These are phyloP conservation scores for Oscheius sp. DNA, from an alignment of 2,888 invertebrate genomes.

Conservation along the genomic window DNA sequence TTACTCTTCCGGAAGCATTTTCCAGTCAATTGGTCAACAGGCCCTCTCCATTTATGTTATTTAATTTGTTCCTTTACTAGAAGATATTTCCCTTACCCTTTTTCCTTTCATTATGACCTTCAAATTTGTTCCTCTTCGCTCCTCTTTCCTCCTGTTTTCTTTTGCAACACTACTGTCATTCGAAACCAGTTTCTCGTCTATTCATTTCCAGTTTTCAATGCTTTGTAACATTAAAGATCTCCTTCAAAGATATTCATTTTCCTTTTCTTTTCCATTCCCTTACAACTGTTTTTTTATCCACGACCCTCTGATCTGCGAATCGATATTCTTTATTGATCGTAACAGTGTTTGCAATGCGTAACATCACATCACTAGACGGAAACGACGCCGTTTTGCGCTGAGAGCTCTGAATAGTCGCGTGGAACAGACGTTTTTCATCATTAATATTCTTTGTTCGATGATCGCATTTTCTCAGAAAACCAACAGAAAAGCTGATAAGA, in stretches of 20 bases:
- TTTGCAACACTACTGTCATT: background rate
- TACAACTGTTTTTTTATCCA: background rate
- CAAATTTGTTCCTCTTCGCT: constrained; percentile 4
- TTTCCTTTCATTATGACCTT: background rate
- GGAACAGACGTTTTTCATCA: too few relatives aligned
- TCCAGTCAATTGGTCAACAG: background rate
- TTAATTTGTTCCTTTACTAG: background rate
- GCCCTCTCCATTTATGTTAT: background rate
- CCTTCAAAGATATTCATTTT: background rate
- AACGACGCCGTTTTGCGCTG: constrained; percentile 6
- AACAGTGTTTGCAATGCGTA: constrained; percentile 19
- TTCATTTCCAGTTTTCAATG: background rate
- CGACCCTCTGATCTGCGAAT: background rate
- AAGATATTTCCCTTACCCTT: background rate
- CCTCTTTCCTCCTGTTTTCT: background rate
- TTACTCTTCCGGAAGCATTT: too few relatives aligned
- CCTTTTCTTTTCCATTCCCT: constrained; percentile 4
- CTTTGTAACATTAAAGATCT: too few relatives aligned
- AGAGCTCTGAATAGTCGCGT: too few relatives aligned
- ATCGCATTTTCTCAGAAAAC: background rate
- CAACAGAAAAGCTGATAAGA: too few relatives aligned
- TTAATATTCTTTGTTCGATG: background rate
- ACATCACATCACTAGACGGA: constrained; percentile 4
- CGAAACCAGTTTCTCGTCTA: background rate
- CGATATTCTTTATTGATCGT: constrained; percentile 2